These are phyloP conservation scores for Scomber japonicus DNA, from an alignment of 2,113 vertebrate species.

Conservation along the genomic window DNA sequence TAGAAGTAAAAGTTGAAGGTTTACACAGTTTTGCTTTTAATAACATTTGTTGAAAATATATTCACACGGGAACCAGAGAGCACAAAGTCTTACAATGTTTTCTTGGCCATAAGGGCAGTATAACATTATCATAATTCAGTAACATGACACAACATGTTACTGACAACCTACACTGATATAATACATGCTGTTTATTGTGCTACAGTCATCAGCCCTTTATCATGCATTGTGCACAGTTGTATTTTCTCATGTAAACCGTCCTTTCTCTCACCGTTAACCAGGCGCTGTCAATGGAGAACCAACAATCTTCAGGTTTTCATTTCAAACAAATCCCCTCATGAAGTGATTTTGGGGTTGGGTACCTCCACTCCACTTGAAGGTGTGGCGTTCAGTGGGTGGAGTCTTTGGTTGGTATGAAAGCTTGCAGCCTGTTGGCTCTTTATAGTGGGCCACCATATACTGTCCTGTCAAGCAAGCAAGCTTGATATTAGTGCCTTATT, in stretches of 20 bases:
- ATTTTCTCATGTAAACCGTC: not conserved
- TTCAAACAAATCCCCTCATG: not conserved
- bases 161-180: too few relatives aligned
- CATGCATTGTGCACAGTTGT: not conserved
- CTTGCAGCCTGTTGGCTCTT: not conserved
- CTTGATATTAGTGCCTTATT: not conserved
- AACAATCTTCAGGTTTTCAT: not conserved
- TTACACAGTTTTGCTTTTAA: too few relatives aligned
- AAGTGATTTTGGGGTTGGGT: not conserved
- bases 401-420: conserved; percentile 5
- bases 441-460: not conserved
- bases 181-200: not conserved
- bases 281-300: too few relatives aligned
- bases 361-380: conserved; percentile 14
- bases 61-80: too few relatives aligned
- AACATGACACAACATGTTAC: too few relatives aligned
- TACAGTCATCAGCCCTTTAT: not conserved
- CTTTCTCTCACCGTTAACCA: not conserved
- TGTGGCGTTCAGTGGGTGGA: conserved; percentile 19
- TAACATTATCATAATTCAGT: too few relatives aligned
- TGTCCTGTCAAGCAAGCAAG: not conserved
- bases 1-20: too few relatives aligned
- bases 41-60: too few relatives aligned
- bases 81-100: too few relatives aligned
- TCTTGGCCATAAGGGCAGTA: too few relatives aligned